These are phyloP conservation scores for Bhutanitis thaidina DNA, from an alignment of 2,888 invertebrate genomes.

Conservation along the genomic window DNA sequence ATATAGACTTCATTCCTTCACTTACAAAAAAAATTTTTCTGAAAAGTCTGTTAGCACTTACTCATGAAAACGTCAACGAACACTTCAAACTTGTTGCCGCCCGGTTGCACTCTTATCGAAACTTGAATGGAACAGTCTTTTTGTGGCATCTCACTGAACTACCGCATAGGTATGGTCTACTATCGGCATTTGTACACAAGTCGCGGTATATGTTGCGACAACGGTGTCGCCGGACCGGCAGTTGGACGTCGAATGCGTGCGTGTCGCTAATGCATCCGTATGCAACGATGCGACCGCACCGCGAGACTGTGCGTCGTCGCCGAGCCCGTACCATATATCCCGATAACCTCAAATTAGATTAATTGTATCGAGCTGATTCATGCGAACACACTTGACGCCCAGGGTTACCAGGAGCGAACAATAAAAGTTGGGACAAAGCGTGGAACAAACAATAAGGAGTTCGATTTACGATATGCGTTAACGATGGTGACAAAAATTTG, in stretches of 20 bases:
- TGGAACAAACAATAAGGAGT: not conserved
- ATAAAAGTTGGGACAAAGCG: constrained; percentile 12
- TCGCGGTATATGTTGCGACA: constrained; percentile 14
- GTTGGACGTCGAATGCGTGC: constrained; percentile 19
- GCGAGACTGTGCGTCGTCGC: constrained; percentile 73
- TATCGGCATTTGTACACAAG: constrained; percentile 24
- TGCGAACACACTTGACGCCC: constrained; percentile 43
- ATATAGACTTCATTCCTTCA: too few species aligned
- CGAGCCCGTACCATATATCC: constrained; percentile 59
- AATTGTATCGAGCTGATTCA: constrained; percentile 77
- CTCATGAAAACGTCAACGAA: constrained; percentile 78
- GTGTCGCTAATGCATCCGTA: constrained; percentile 35
- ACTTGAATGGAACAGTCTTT: constrained; percentile 72
- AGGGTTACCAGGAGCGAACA: constrained; percentile 21
- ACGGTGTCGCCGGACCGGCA: constrained; percentile 19
- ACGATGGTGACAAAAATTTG: too few species aligned
- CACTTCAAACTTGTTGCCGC: constrained; percentile 66
- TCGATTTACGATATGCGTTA: too few species aligned
- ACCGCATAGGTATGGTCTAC: constrained; percentile 42
- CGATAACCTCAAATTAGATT: constrained; percentile 78
- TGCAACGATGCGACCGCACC: constrained; percentile 51
- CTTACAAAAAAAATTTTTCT: too few species aligned
- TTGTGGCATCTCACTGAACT: constrained; percentile 72
- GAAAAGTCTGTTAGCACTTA: constrained; percentile 41
- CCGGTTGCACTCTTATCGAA: constrained; percentile 70